A percentile compares a stretch with the other conserved stretches of the same genome.
phyloP scores from a whole-genome alignment of 2,113 vertebrate genomes.

The Motacilla alba region DNA sequence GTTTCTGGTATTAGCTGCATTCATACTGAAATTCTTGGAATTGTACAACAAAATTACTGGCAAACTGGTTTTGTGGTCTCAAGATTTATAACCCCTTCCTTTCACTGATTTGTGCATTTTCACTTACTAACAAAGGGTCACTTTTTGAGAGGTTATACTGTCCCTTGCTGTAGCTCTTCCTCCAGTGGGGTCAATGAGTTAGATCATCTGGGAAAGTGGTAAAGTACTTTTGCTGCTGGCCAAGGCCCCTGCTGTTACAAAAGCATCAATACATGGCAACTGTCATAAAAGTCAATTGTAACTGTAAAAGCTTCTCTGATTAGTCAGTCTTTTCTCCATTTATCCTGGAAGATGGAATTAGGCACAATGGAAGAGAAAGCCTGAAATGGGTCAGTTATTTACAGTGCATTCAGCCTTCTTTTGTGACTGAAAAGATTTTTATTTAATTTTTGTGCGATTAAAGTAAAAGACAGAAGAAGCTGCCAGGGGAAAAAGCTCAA shows the following conservation, averaged over 20 bases:
- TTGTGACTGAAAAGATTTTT: neutral
- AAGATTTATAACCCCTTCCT: neutral
- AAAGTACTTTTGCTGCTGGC: neutral
- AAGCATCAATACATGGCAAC: neutral
- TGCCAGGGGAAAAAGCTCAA: neutral
- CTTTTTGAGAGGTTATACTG: neutral
- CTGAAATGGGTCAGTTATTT: slow-evolving; percentile 44
- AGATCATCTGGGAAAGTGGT: neutral
- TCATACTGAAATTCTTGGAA: neutral
- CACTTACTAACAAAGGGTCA: neutral
- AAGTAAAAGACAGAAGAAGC: slow-evolving; percentile 6
- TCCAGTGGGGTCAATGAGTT: neutral
- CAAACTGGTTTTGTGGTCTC: neutral
- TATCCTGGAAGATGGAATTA: slow-evolving; percentile 2
- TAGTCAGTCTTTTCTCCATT: slow-evolving; percentile 14
- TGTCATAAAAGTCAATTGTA: neutral
- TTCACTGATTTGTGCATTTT: neutral
- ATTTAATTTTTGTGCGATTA: neutral
- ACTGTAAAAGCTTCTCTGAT: slow-evolving; percentile 14
- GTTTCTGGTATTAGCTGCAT: neutral
- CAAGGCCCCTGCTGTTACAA: neutral
- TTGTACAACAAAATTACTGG: neutral
- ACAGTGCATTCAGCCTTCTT: neutral
- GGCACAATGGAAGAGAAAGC: neutral
- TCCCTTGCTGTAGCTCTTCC: neutral